Evolutionary conservation across 2,113 vertebrate genomes (phyloP).

Genomic region (Phrynosoma blainvillii): DNA sequence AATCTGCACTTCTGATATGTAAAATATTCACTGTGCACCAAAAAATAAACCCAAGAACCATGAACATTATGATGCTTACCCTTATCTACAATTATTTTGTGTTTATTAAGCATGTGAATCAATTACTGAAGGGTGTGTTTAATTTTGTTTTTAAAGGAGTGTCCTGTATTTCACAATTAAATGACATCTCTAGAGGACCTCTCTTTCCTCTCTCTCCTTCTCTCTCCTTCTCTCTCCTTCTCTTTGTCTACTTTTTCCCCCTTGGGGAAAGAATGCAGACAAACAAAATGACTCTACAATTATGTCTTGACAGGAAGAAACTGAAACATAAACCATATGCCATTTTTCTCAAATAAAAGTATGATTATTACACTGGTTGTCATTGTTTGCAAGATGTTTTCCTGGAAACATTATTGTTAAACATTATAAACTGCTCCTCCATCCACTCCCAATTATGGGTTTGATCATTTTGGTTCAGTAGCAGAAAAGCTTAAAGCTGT

Average conservation of each 20-base stretch:
- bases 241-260: background rate
- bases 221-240: background rate
- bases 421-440: slow-evolving; percentile 40
- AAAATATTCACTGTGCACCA: slow-evolving; percentile 35
- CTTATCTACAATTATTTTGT: slow-evolving; percentile 23
- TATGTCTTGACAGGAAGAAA: slow-evolving; percentile 43
- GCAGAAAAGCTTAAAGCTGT: slow-evolving; percentile 66
- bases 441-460: slow-evolving; percentile 39
- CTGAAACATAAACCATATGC: background rate
- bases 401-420: slow-evolving; percentile 44
- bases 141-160: background rate
- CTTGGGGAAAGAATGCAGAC: slow-evolving; percentile 25
- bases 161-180: slow-evolving; percentile 21
- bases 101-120: slow-evolving; percentile 31
- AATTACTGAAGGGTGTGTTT: slow-evolving; percentile 2
- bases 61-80: background rate
- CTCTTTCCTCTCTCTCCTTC: background rate
- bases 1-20: slow-evolving; percentile 47
- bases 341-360: slow-evolving; percentile 29
- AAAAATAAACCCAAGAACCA: background rate
- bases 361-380: slow-evolving; percentile 20
- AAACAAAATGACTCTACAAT: slow-evolving; percentile 18
- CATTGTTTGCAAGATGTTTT: background rate
- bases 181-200: background rate
- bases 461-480: slow-evolving; percentile 51